Evolutionary conservation across 2,888 invertebrate species (phyloP), one percentile per base, ranked within the genome.

Genomic region (Leuctra nigra): DNA sequence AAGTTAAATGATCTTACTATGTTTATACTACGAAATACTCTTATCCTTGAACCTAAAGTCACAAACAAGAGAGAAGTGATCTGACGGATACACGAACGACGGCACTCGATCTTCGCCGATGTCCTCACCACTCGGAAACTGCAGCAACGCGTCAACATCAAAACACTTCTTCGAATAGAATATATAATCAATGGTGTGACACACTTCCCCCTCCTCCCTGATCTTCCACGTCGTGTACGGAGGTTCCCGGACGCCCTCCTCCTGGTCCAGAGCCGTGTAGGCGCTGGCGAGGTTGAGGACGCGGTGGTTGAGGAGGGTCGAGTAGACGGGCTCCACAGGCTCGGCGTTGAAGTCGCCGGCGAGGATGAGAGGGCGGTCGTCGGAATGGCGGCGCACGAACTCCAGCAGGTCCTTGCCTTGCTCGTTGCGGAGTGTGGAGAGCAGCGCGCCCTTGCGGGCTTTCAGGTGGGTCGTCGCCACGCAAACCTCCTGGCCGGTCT

Each of bases 291-390:
- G 64, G 35, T 70, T 69, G 1, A 78, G 61, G 1, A 67, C 61
- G 60, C 70, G 69, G 60, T 75, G 72, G 61, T 70, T 70, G 9
- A 79, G 69, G 44, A 86, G 73, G 1, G 83, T 81, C 22, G 72
- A 68, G 67, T 87, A 86, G 2, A 87, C 79, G 1, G 84, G 82
- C 68, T 88, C 87, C 3, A 70, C 74, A 1, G 85, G 85, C 67
- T 84, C 84, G 0, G 86, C 87, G 68, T 88, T 88, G 67, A 88
- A 87, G 69, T 88, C 87, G 0, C 87, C 88, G 65, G 83, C 83
- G 2, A 87, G 63, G 41, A 88, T 70, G 2, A 84, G 68, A 0
- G 87, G 84, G 55, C 78, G 74, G 1, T 72, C 70, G 1, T 68
- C 70, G 25, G 74, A 72, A 54, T 77, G 71, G 29, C 71, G 67